Evolutionary conservation across 2,888 invertebrate species (phyloP).

Genomic region (Cosmopolites sordidus): DNA sequence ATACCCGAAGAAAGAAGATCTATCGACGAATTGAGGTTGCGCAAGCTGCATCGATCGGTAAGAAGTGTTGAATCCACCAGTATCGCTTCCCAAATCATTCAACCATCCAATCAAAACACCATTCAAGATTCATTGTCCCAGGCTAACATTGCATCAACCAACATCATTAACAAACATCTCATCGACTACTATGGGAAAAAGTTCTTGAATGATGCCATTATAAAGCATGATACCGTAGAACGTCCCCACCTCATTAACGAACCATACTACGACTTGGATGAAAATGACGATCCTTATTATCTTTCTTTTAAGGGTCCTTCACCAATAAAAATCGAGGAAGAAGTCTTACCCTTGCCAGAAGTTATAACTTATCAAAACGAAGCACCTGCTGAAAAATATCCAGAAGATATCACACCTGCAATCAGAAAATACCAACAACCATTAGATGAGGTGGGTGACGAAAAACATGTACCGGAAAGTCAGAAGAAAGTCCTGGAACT

Average conservation of each 20-base stretch:
- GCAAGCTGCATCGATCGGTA: conserved; percentile 22
- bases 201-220: conserved; percentile 35
- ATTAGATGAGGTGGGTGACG: not conserved
- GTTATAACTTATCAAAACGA: not conserved
- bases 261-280: conserved; percentile 13
- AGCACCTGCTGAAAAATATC: not conserved
- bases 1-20: conserved; percentile 6
- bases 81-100: conserved; percentile 6
- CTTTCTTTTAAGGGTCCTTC: conserved; percentile 14
- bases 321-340: conserved; percentile 7
- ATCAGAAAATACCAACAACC: not conserved
- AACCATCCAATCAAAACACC: not conserved
- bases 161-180: conserved; percentile 23
- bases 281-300: conserved; percentile 10
- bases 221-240: conserved; percentile 16
- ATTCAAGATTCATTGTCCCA: not conserved
- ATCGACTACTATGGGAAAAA: conserved; percentile 36
- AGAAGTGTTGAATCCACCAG: conserved; percentile 20
- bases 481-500: conserved; percentile 9
- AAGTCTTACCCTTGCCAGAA: not conserved
- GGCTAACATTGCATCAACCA: conserved; percentile 3
- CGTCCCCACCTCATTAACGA: conserved; percentile 21
- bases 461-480: not conserved
- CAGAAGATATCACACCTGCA: not conserved
- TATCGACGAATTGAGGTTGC: not conserved